These are phyloP conservation scores for Tachycineta bicolor DNA, from an alignment of 2,113 vertebrate species.

Conservation along the genomic window DNA sequence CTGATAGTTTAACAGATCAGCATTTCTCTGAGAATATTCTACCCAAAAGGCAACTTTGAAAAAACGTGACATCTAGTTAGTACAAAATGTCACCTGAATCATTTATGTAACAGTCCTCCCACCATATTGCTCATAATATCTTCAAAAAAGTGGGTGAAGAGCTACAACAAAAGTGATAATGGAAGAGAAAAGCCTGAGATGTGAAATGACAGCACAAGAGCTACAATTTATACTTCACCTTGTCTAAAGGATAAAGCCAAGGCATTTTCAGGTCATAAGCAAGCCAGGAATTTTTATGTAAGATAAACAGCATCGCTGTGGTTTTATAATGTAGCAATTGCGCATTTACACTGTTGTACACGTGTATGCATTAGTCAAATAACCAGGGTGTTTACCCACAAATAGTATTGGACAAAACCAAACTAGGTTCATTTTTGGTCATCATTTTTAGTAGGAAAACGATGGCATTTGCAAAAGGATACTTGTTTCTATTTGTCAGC, in stretches of 20 bases:
- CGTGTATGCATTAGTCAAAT: not conserved
- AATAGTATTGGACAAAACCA: not conserved
- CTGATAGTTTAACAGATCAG: not conserved
- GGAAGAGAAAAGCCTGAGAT: constrained; percentile 19
- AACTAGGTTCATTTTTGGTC: not conserved
- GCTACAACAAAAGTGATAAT: constrained; percentile 30
- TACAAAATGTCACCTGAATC: constrained; percentile 45
- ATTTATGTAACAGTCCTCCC: constrained; percentile 57
- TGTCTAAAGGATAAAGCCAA: not conserved
- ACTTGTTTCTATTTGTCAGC: not conserved
- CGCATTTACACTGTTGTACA: not conserved
- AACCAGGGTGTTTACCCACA: not conserved
- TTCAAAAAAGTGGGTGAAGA: constrained; percentile 26
- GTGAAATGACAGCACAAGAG: constrained; percentile 6
- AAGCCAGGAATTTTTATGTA: not conserved
- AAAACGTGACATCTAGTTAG: constrained; percentile 19
- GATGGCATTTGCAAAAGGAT: not conserved
- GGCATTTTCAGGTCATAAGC: constrained; percentile 8
- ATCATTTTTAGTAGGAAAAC: not conserved
- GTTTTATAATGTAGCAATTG: not conserved
- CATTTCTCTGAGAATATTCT: constrained; percentile 24
- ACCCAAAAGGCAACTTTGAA: constrained; percentile 5
- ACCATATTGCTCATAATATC: constrained; percentile 41
- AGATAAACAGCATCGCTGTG: not conserved
- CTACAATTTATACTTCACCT: constrained; percentile 9